These are phyloP conservation scores for Diorhabda carinulata DNA, from an alignment of 1,140 invertebrate genomes.

Conservation along the genomic window DNA sequence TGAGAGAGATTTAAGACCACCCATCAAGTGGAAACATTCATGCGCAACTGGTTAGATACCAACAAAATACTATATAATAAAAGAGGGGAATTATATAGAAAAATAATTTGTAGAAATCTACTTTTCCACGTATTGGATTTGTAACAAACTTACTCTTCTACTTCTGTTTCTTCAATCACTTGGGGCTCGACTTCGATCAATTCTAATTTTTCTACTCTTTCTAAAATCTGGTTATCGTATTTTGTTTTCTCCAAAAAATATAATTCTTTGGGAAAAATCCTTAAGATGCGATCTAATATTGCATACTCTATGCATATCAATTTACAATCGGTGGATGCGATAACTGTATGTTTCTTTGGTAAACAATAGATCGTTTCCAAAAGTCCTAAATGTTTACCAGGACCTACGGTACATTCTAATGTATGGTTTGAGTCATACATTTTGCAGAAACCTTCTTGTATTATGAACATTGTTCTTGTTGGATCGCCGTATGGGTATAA, in stretches of 20 bases:
- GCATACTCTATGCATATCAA: constrained; percentile 12
- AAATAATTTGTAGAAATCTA: too few relatives aligned
- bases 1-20: too few relatives aligned
- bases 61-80: too few relatives aligned
- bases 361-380: constrained; percentile 17
- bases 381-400: constrained; percentile 14
- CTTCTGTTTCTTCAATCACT: not conserved
- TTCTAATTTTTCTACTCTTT: not conserved
- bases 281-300: not conserved
- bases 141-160: not conserved
- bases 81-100: too few relatives aligned
- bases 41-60: too few relatives aligned
- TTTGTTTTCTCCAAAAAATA: not conserved
- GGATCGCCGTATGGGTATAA: constrained; percentile 49
- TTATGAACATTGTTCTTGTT: constrained; percentile 48
- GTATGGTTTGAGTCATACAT: constrained; percentile 4
- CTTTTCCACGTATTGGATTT: too few relatives aligned
- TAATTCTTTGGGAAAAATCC: constrained; percentile 15
- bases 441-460: constrained; percentile 49
- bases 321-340: constrained; percentile 13
- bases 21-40: too few relatives aligned
- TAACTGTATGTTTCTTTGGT: constrained; percentile 15
- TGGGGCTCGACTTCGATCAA: not conserved
- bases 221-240: not conserved
- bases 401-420: constrained; percentile 4